phyloP scores from a whole-genome alignment of 2,797 vertebrate species.

The Eulemur rubriventer region DNA sequence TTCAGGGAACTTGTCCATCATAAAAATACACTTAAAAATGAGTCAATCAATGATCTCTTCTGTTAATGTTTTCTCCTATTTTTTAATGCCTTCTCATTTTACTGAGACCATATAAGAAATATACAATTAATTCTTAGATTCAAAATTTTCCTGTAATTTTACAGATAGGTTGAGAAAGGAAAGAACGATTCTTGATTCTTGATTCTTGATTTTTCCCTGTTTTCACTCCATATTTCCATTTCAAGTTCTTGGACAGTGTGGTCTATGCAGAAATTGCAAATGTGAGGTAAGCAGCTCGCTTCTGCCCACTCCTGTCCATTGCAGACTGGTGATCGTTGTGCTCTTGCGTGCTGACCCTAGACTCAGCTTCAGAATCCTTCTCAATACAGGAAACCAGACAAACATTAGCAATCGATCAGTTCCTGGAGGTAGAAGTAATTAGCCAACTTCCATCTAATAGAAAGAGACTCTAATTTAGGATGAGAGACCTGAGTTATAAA shows the following conservation, averaged over 20 bases:
- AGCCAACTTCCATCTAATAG: not conserved
- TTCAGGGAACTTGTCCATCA: constrained; percentile 77
- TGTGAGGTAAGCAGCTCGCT: not conserved
- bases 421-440: not conserved
- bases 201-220: not conserved
- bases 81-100: constrained; percentile 56
- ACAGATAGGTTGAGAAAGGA: not conserved
- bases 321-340: not conserved
- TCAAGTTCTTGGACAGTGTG: not conserved
- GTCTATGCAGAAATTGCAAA: not conserved
- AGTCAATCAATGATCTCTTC: constrained; percentile 77
- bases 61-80: constrained; percentile 68
- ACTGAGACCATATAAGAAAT: constrained; percentile 40
- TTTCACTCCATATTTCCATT: not conserved
- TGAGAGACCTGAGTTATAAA: not conserved
- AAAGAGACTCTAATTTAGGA: not conserved
- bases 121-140: constrained; percentile 1
- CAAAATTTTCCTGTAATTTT: not conserved
- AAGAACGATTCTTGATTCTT: not conserved
- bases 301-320: not conserved
- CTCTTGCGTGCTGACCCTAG: not conserved
- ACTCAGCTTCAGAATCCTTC: not conserved
- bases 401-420: not conserved
- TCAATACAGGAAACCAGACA: not conserved
- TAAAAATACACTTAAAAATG: constrained; percentile 79